A percentile compares a stretch with the other conserved stretches of the same genome.
These are phyloP conservation scores for Acrobasis repandana DNA, from an alignment of 2,888 invertebrate genomes.

Conservation along the genomic window DNA sequence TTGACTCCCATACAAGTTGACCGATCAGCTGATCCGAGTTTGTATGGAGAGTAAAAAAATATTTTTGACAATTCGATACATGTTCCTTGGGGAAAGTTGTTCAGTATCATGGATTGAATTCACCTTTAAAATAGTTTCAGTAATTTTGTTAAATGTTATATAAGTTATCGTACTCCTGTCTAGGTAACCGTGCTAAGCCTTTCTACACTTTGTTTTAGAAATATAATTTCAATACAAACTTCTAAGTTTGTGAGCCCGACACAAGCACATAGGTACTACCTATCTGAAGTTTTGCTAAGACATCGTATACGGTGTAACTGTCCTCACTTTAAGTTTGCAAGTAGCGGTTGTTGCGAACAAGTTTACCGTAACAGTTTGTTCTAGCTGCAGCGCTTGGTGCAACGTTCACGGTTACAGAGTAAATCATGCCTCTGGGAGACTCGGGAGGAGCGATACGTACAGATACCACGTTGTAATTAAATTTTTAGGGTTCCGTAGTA, in stretches of 20 bases:
- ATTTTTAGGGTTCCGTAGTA: no score
- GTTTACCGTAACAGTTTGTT: constrained; percentile 18
- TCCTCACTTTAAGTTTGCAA: constrained; percentile 18
- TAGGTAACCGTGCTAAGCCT: not conserved
- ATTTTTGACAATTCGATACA: no score
- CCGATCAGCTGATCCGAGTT: no score
- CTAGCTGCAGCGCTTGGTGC: constrained; percentile 12
- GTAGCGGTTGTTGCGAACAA: constrained; percentile 19
- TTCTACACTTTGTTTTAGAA: constrained; percentile 3
- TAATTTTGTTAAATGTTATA: no score
- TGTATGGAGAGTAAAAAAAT: no score
- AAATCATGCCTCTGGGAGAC: constrained; percentile 8
- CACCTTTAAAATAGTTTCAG: no score
- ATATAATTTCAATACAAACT: constrained; percentile 14
- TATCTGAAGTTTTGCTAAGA: constrained; percentile 8
- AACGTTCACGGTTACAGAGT: constrained; percentile 10
- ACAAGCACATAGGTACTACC: not conserved
- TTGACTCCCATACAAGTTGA: no score
- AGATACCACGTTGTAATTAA: not conserved
- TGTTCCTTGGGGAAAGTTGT: no score
- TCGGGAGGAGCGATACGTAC: constrained; percentile 13
- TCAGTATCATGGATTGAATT: no score
- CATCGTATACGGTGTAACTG: constrained; percentile 17
- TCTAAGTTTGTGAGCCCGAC: not conserved
- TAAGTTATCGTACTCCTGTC: not conserved